phyloP scores from a whole-genome alignment of 2,797 vertebrate species.

The Falco berigora region DNA sequence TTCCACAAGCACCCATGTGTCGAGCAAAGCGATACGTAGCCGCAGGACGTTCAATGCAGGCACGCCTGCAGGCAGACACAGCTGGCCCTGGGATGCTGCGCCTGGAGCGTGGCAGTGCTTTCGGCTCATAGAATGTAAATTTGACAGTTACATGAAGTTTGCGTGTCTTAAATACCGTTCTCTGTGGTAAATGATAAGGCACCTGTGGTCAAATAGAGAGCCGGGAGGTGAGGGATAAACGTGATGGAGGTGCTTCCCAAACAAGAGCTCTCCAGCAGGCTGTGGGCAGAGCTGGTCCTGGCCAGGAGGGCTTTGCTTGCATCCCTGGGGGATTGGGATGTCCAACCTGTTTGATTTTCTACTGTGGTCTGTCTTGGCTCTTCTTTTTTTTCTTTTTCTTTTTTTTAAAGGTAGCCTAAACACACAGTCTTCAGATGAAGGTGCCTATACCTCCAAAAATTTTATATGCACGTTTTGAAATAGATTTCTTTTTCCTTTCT shows the following conservation, averaged over 20 bases:
- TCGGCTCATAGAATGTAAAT: background rate
- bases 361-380: background rate
- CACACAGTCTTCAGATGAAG: background rate
- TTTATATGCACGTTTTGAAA: slow-evolving; percentile 11
- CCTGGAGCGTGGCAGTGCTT: background rate
- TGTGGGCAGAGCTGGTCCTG: background rate
- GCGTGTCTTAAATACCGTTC: background rate
- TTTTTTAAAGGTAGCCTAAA: background rate
- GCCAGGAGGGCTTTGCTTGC: background rate
- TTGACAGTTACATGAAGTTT: background rate
- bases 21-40: background rate
- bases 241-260: background rate
- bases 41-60: background rate
- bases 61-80: fast-evolving
- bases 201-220: background rate
- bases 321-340: background rate
- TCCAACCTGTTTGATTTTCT: background rate
- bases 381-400: background rate
- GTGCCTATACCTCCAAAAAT: slow-evolving; percentile 22
- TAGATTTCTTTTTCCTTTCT: background rate
- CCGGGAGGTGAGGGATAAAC: background rate
- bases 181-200: background rate
- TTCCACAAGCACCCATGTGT: background rate
- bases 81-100: background rate
- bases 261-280: background rate